Base-by-base conservation (phyloP, 2,113 vertebrate genomes). In the Cichladusa arquata region DNA sequence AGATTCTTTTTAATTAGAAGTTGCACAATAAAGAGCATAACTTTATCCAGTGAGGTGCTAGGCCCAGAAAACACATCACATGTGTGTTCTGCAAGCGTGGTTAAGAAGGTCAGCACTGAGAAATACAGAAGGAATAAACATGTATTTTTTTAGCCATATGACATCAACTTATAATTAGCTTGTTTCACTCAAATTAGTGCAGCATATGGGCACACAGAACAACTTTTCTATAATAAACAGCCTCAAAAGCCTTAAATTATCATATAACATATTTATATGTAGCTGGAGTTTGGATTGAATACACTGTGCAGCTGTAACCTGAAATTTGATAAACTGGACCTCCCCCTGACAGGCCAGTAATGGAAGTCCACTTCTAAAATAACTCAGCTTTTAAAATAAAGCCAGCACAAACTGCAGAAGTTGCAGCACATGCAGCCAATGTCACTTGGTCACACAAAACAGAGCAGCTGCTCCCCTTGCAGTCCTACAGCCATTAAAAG, bases 161-260 rank as follows among this genome's bases (percentile, higher is more conserved):
- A 94, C 88, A 90, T 97, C 94, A 95, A 42, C 93, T 96, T 93
- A 88, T 96, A 96, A 97, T 96, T 96, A 94, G 67, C 82, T 78
- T 16, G 74, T 83, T 92, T 91, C 79, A 78, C 92, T 88, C 74
- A 60, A 95, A 81, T 70, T 81, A 67, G 92, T 44, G 56, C 85
- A 95, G 88, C 36, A 53, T 91, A 93, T 61, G 91, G 69, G 81
- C 11, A 12, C 51, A 44, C 6, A 81, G 76, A 78, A 66, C 34
- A 69, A 45, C 47, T 95, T 70, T 81, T 96, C 94, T 90, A 86
- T 94, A 86, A 87, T 64, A 94, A 94, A 95, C 85, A 96, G 72
- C 44, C 81, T 78, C 8, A 0, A 74, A 74, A 84, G 56, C 24
- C 92, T 81, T 47, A 77, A 91, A 77, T 89, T 89, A 88, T 62